These are phyloP conservation scores for Xylocopa sonorina DNA, from an alignment of 1,140 invertebrate species.

Conservation along the genomic window DNA sequence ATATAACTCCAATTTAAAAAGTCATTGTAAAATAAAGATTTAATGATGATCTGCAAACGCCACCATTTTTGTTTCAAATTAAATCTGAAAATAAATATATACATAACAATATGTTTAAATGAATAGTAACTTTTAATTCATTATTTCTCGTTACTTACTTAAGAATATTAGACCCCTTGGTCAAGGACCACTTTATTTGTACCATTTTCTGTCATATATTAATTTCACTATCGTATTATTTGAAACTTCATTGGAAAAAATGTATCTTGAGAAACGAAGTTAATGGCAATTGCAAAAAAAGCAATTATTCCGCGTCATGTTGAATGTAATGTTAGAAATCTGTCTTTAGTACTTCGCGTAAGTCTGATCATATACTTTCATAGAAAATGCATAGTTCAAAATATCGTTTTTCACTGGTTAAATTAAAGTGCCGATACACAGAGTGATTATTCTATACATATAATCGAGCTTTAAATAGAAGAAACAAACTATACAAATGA, in stretches of 20 bases:
- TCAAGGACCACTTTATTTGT: slow-evolving; percentile 69
- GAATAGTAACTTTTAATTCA: neutral
- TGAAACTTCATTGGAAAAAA: neutral
- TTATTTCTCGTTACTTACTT: slow-evolving; percentile 54
- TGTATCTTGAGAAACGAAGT: neutral
- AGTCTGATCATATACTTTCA: neutral
- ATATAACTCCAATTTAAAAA: slow-evolving; percentile 89
- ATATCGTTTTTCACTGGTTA: neutral
- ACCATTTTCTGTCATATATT: slow-evolving; percentile 61
- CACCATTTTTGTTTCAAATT: slow-evolving; percentile 70
- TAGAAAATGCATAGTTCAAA: neutral
- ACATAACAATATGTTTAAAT: neutral
- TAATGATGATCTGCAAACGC: slow-evolving; percentile 72
- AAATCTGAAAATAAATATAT: slow-evolving; percentile 62
- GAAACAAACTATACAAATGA: slow-evolving; percentile 4
- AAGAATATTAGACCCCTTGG: slow-evolving; percentile 57
- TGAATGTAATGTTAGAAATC: neutral
- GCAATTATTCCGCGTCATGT: neutral
- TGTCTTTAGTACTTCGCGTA: too few relatives aligned
- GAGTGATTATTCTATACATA: slow-evolving; percentile 25
- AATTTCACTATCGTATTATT: neutral
- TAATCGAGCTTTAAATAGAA: slow-evolving; percentile 19
- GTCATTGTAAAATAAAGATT: slow-evolving; percentile 88
- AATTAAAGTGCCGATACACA: neutral
- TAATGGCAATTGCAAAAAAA: neutral